Conservation (phyloP, 2,797 vertebrate species). For the Spondyliosoma cantharus region DNA sequence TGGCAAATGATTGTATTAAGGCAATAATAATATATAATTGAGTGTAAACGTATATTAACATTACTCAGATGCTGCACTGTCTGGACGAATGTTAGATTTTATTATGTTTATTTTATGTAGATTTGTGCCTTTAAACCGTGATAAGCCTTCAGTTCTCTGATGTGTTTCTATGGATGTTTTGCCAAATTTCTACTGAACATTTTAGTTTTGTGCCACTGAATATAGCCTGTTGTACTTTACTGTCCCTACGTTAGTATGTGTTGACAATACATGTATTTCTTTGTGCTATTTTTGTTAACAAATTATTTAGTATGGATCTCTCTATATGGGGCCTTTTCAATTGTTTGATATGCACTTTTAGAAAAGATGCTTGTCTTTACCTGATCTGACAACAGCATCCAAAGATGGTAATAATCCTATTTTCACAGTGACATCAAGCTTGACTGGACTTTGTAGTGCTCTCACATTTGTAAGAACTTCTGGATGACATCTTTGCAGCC, state of each 20-base stretch:
- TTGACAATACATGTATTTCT: conserved; percentile 23
- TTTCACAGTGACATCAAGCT: conserved; percentile 34
- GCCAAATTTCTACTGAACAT: conserved; percentile 37
- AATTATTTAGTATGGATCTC: conserved; percentile 25
- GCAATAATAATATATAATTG: conserved; percentile 55
- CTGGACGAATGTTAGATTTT: conserved; percentile 35
- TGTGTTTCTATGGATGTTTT: conserved; percentile 26
- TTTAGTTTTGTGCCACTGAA: conserved; percentile 30
- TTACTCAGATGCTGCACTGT: conserved; percentile 44
- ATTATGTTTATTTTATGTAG: conserved; percentile 47
- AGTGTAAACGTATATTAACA: conserved; percentile 39
- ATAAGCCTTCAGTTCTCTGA: conserved; percentile 47
- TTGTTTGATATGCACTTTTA: conserved; percentile 60
- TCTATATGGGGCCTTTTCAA: conserved; percentile 38
- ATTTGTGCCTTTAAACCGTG: conserved; percentile 63
- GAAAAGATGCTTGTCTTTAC: conserved; percentile 26
- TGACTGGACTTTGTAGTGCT: conserved; percentile 46
- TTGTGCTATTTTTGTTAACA: conserved; percentile 49
- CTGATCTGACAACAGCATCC: conserved; percentile 23
- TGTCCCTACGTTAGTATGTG: conserved; percentile 26
- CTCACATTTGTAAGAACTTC: conserved; percentile 37
- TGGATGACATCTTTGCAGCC: conserved; percentile 34
- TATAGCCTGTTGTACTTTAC: conserved; percentile 20
- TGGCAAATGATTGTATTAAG: conserved; percentile 53
- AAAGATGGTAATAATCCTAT: conserved; percentile 19